Evolutionary conservation across 1,140 invertebrate species (phyloP).

Genomic region (Lycorma delicatula): DNA sequence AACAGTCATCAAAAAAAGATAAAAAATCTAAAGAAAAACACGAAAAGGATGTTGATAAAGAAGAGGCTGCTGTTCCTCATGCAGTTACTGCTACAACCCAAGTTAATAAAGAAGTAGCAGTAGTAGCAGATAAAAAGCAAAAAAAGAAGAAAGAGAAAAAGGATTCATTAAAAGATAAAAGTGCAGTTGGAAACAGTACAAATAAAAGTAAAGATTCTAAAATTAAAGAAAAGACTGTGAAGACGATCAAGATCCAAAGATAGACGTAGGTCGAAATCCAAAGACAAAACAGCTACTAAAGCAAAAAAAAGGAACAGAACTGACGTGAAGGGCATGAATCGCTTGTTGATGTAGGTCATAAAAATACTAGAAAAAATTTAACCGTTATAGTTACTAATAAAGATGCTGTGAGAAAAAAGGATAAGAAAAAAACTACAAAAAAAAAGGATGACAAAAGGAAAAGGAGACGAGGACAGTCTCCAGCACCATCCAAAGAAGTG

Average conservation of each 20-base stretch:
- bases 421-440: conserved; percentile 33
- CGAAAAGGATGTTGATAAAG: conserved; percentile 43
- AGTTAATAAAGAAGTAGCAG: too few relatives aligned
- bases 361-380: conserved; percentile 36
- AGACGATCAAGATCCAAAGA: too few relatives aligned
- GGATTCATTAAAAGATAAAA: conserved; percentile 28
- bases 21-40: conserved; percentile 30
- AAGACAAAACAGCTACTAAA: conserved; percentile 36
- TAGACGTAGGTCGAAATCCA: too few relatives aligned
- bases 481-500: conserved; percentile 73
- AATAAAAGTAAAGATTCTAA: conserved; percentile 30
- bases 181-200: conserved; percentile 21
- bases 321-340: conserved; percentile 45
- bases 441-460: conserved; percentile 41
- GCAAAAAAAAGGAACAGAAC: conserved; percentile 72
- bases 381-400: conserved; percentile 47
- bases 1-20: conserved; percentile 38
- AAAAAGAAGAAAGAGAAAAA: conserved; percentile 49
- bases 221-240: conserved; percentile 38
- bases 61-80: conserved; percentile 46
- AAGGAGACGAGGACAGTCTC: conserved; percentile 43
- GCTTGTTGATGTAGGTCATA: background rate
- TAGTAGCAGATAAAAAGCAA: conserved; percentile 41
- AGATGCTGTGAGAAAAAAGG: conserved; percentile 39
- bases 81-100: conserved; percentile 35